Evolutionary conservation across 2,888 invertebrate species (phyloP).

Genomic region (Crepidodera aurea): DNA sequence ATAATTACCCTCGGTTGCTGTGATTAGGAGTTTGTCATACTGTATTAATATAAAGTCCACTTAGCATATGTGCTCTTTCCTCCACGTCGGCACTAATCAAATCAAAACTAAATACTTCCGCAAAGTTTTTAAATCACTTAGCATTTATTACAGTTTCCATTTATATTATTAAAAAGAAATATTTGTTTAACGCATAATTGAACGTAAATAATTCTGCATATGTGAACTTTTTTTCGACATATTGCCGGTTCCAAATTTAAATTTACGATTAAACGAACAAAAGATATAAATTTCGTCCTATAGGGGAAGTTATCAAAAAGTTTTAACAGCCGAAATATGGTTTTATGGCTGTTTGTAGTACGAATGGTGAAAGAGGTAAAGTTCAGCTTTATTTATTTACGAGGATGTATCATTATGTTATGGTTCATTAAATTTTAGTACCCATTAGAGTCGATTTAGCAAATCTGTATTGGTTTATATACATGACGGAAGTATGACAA

Average conservation of each 20-base stretch:
- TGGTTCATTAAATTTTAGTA: neutral
- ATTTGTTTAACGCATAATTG: neutral
- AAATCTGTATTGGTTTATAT: too few species aligned
- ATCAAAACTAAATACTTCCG: too few species aligned
- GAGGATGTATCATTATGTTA: neutral
- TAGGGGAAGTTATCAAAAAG: conserved; percentile 19
- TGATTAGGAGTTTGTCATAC: too few species aligned
- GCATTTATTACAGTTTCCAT: too few species aligned
- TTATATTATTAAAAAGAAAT: too few species aligned
- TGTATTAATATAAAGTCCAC: too few species aligned
- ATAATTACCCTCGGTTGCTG: too few species aligned
- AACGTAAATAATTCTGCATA: conserved; percentile 5
- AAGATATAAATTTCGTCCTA: conserved; percentile 11
- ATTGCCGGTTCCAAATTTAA: conserved; percentile 16
- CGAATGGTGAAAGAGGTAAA: neutral
- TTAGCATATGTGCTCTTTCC: too few species aligned
- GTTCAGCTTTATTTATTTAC: neutral
- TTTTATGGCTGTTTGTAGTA: conserved; percentile 18
- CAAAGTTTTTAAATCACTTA: too few species aligned
- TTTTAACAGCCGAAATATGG: conserved; percentile 20
- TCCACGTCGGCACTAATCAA: too few species aligned
- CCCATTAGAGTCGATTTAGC: neutral
- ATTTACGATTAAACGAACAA: conserved; percentile 18
- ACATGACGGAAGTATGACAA: too few species aligned
- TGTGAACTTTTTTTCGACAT: conserved; percentile 14